Base-by-base conservation (phyloP, 2,113 vertebrate species). In the Oncorhynchus mykiss region DNA sequence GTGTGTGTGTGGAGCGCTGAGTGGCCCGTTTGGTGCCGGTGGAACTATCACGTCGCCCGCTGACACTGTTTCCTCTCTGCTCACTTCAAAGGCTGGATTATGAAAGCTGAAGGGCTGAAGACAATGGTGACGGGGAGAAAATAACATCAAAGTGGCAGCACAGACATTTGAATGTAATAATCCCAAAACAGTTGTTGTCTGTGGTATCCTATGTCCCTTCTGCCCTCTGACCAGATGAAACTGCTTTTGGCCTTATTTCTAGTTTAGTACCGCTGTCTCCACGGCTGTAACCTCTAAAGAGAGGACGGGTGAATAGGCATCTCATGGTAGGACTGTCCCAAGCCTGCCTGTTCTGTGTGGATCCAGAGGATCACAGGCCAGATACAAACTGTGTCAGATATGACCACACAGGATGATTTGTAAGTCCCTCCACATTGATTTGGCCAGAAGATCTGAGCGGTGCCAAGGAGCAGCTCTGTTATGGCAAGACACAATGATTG, bases 31-130 rank as follows among this genome's bases (percentile, higher is more conserved):
- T 3, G 9, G 39, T 29, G 85, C 82, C 9, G 39, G 39, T 29
- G 85, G 83, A 82, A 84, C 39, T 45, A 88, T 87, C 74, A 79
- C 87, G 90, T 92, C 84, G 84, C 88, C 84, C 79, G 87, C 91
- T 89, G 87, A 91, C 86, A 91, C 90, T 91, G 89, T 93, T 93
- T 92, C 91, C 92, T 90, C 74, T 82, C 88, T 73, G 84, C 89
- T 88, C 87, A 91, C 92, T 93, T 94, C 92, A 93, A 93, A 93
- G 92, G 85, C 39, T 82, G 14, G 87, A 91, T 93, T 92, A 88
- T 84, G 88, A 88, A 80, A 91, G 89, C 80, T 75, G 87, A 91
- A 11, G 39, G 87, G 80, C 86, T 87, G 86, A 84, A 90, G 88
- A 92, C 88, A 91, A 92, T 89, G 82, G 88, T 81, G 82, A 82